Percentiles rank a stretch among this genome's conserved stretches.
These are phyloP conservation scores for Aphelenchoides bicaudatus DNA, from an alignment of 2,888 invertebrate species.

Conservation along the genomic window DNA sequence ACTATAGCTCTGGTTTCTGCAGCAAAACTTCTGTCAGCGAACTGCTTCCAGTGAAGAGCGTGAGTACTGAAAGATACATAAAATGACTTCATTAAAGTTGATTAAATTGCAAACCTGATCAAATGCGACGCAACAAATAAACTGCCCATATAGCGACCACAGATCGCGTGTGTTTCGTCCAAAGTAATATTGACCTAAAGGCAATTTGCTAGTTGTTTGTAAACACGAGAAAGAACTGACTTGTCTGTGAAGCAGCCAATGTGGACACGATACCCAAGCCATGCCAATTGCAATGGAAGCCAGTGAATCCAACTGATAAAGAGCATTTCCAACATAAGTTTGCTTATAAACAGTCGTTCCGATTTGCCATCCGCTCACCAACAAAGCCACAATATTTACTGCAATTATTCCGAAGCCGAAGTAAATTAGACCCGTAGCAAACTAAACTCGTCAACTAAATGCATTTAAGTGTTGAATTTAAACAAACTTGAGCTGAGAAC, in stretches of 20 bases:
- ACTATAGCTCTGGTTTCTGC: slow-evolving; percentile 49
- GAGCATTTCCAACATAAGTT: slow-evolving; percentile 43
- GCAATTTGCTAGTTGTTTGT: too few relatives aligned
- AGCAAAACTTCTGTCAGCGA: slow-evolving; percentile 46
- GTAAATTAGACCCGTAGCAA: slow-evolving; percentile 37
- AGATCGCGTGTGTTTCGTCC: slow-evolving; percentile 51
- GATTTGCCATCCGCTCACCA: slow-evolving; percentile 44
- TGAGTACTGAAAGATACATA: too few relatives aligned
- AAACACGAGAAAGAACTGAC: slow-evolving; percentile 26
- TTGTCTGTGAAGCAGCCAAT: slow-evolving; percentile 55
- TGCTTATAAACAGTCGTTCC: slow-evolving; percentile 34
- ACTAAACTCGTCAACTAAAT: slow-evolving; percentile 25
- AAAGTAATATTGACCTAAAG: slow-evolving; percentile 49
- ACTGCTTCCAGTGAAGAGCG: slow-evolving; percentile 48
- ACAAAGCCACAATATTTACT: slow-evolving; percentile 34
- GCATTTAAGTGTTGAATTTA: neutral
- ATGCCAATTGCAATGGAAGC: slow-evolving; percentile 55
- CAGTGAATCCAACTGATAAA: slow-evolving; percentile 57
- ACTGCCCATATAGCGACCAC: slow-evolving; percentile 56
- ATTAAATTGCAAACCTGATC: too few relatives aligned
- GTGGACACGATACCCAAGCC: slow-evolving; percentile 54
- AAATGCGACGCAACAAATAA: slow-evolving; percentile 44
- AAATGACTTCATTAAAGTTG: too few relatives aligned
- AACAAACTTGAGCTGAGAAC: slow-evolving; percentile 32
- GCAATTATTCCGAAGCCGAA: slow-evolving; percentile 34